Evolutionary conservation across 92 coral and sea anemone species (phyloP), one percentile per base, ranked within the genome.

Genomic region (Phymanthus crucifer): DNA sequence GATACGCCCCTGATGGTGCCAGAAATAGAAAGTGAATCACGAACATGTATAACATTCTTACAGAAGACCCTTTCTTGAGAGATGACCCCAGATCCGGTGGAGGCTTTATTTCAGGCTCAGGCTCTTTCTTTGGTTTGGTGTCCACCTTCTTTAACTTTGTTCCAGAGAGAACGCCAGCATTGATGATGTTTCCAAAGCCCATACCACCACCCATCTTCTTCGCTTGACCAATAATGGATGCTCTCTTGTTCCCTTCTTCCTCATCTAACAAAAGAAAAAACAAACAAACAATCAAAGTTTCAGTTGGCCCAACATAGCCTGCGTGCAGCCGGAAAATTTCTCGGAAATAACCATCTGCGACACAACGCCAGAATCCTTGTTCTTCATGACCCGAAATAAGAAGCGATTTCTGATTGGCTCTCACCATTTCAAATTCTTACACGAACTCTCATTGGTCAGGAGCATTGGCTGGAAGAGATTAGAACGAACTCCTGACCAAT

Each of bases 111-210:
- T 75, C 82, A 34, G 87, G 89, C 35, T 84, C 82, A 0, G 81
- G 46, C 14, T 85, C 75, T 3, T 75, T 70, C 81, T 85, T 85
- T 61, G 73, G 78, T 33, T 87, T 85, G 0, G 37, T 1, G 21
- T 86, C 91, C 12, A 90, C 93, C 72, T 89, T 93, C 88, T 85
- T 89, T 68, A 95, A 80, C 61, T 45, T 91, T 12, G 85, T 83
- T 68, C 78, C 94, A 27, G 99, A 92, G 32, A 95, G 89, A 27
- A 88, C 64, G 47, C 84, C 90, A 35, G 83, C 84, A 56, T 76
- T 93, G 54, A 95, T 73, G 1, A 94, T 78, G 52, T 85, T 89
- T 1, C 98, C 98, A 84, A 95, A 90, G 6, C 98, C 98, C 86
- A 95, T 76, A 0, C 98, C 96, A 0, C 98, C 99, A 14, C 94